phyloP scores from a whole-genome alignment of 1,140 invertebrate species.

The Aethina tumida region DNA sequence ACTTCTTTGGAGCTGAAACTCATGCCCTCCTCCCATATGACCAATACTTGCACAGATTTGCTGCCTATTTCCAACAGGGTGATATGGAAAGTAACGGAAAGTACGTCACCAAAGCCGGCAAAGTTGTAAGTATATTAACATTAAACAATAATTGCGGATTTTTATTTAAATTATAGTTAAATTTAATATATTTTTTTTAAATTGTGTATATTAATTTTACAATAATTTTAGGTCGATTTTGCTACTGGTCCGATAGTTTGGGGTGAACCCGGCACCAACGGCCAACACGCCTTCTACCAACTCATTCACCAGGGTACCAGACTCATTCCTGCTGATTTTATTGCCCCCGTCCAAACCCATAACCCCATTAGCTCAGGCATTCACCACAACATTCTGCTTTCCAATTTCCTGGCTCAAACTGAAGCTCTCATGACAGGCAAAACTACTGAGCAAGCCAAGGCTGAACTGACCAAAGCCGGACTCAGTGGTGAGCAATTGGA shows the following conservation, averaged over 20 bases:
- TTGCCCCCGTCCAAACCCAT: conserved; percentile 85
- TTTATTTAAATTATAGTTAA: not conserved
- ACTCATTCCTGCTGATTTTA: conserved; percentile 94
- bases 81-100: conserved; percentile 99
- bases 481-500: conserved; percentile 60
- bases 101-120: conserved; percentile 72
- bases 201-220: too few relatives aligned
- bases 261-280: conserved; percentile 98
- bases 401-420: conserved; percentile 98
- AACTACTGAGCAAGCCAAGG: conserved; percentile 60
- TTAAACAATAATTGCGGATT: not conserved
- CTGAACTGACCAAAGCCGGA: conserved; percentile 64
- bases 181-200: not conserved
- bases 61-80: conserved; percentile 99
- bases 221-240: conserved; percentile 33
- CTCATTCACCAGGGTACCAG: conserved; percentile 86
- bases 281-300: conserved; percentile 98
- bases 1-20: conserved; percentile 92
- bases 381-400: conserved; percentile 82
- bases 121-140: conserved; percentile 45
- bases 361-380: conserved; percentile 76
- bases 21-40: conserved; percentile 96
- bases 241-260: conserved; percentile 55
- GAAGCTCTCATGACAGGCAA: conserved; percentile 95
- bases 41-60: conserved; percentile 96